phyloP scores from a whole-genome alignment of 2,888 invertebrate genomes.

The Dolomedes plantarius region DNA sequence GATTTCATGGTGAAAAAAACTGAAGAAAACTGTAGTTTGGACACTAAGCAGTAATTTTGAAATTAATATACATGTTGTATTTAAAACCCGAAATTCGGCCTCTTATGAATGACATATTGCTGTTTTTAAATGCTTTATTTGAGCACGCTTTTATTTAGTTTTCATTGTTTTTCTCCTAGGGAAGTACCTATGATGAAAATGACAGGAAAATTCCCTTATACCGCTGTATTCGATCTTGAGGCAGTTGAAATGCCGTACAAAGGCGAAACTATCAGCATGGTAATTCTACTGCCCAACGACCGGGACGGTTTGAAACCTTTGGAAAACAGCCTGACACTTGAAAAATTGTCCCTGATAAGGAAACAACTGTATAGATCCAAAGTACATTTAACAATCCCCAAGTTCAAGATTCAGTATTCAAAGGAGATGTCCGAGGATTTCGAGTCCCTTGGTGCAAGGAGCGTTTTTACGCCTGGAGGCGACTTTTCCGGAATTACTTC shows the following conservation, averaged over 20 bases:
- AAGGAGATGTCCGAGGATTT: slow-evolving; percentile 47
- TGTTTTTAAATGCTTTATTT: too few species aligned
- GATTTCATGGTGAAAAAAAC: too few species aligned
- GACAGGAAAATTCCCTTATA: slow-evolving; percentile 73
- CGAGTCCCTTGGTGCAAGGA: slow-evolving; percentile 33
- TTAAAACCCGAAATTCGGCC: too few species aligned
- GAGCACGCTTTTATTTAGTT: too few species aligned
- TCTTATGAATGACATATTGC: too few species aligned
- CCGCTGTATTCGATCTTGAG: slow-evolving; percentile 28
- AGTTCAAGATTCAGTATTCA: slow-evolving; percentile 58
- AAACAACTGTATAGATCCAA: slow-evolving; percentile 41
- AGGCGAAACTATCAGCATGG: slow-evolving; percentile 61
- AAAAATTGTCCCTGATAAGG: slow-evolving; percentile 25
- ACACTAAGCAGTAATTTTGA: too few species aligned
- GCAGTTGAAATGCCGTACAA: slow-evolving; percentile 71
- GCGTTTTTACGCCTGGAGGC: slow-evolving; percentile 52
- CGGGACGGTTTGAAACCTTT: slow-evolving; percentile 32
- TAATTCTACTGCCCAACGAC: slow-evolving; percentile 64
- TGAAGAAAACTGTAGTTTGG: too few species aligned
- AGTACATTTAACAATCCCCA: slow-evolving; percentile 64
- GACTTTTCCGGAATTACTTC: slow-evolving; percentile 70
- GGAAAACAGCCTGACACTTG: slow-evolving; percentile 20
- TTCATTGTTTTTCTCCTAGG: too few species aligned
- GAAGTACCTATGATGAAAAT: slow-evolving; percentile 52
- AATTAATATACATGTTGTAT: too few species aligned